Base-by-base conservation (phyloP, 2,888 invertebrate species). In the Drosophila paranaensis region DNA sequence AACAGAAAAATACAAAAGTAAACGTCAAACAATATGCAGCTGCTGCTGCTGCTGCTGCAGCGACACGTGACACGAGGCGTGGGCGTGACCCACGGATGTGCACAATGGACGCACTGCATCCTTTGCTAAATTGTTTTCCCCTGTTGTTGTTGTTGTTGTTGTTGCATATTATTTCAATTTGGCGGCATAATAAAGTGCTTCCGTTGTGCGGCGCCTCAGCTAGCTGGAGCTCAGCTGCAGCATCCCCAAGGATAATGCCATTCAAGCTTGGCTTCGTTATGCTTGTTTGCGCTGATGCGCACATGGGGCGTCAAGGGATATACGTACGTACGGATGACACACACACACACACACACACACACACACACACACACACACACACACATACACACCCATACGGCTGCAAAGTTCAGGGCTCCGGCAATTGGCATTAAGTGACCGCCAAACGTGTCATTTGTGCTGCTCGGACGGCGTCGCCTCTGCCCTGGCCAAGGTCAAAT, bases 161-260 rank as follows among this genome's bases (percentile, higher is more conserved):
- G 43, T 56, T 84, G 88, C 80, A 79, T 81, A 85, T 84, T 84
- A 85, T 85, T 87, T 87, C 88, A 85, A 88, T 87, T 87, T 82
- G 88, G 85, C 79, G 85, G 81, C 85, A 81, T 85, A 85, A 87
- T 84, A 77, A 87, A 87, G 87, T 79, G 77, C 77, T 81, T 77
- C 84, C 74, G 70, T 73, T 80, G 74, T 56, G 56, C 43, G 43
- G 35, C 43, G 56, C 56, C 56, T 45, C 43, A 45, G 39, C 14
- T 27, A 39, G 43, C 45, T 14, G 25, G 14, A 27, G 64, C 53
- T 37, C 37, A 37, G 57, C 61, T 66, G 55, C 67, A 75, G 74
- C 74, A 74, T 84, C 82, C 85, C 86, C 81, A 85, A 85, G 85
- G 82, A 88, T 87, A 82, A 81, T 73, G 79, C 60, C 63, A 60